Evolutionary conservation across 2,888 invertebrate species (phyloP), one percentile per base, ranked within the genome.

Genomic region (Tenthredo scrophulariae): DNA sequence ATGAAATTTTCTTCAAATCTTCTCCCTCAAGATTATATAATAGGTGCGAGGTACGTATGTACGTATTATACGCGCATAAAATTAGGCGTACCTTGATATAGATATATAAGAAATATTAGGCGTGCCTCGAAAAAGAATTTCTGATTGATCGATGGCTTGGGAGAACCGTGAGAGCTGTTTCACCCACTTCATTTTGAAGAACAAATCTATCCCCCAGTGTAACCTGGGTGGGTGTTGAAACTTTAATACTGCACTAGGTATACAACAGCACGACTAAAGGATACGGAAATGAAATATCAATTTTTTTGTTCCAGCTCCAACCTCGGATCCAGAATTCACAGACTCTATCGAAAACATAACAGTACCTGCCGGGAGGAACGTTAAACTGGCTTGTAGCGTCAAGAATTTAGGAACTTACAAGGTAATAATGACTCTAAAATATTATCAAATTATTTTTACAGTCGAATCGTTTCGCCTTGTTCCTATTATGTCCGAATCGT

Each of bases 301-400:
- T 26, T 54, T 26, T 62, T 40, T 94, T 94, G 93, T 96, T 96
- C 87, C 96, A 97, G 95, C 94, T 89, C 96, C 96, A 89, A 95
- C 96, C 88, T 97, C 97, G 91, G 98, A 98, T 94, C 98, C 98
- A 1, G 97, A 98, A 93, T 98, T 98, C 94, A 96, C 97, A 86
- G 98, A 98, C 93, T 96, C 97, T 91, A 98, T 98, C 91, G 97
- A 97, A 93, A 98, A 98, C 94, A 97, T 97, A 90, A 98, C 98
- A 84, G 97, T 98, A 88, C 97, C 98, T 86, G 97, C 98, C 86
- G 98, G 98, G 88, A 95, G 98, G 89, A 97, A 96, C 93, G 97
- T 98, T 90, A 97, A 97, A 91, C 95, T 98, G 90, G 97, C 97
- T 84, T 98, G 98, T 94, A 97, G 97, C 58, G 98, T 98, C 90